These are phyloP conservation scores for Enhydra lutris DNA, from an alignment of 2,113 vertebrate species.

Conservation along the genomic window DNA sequence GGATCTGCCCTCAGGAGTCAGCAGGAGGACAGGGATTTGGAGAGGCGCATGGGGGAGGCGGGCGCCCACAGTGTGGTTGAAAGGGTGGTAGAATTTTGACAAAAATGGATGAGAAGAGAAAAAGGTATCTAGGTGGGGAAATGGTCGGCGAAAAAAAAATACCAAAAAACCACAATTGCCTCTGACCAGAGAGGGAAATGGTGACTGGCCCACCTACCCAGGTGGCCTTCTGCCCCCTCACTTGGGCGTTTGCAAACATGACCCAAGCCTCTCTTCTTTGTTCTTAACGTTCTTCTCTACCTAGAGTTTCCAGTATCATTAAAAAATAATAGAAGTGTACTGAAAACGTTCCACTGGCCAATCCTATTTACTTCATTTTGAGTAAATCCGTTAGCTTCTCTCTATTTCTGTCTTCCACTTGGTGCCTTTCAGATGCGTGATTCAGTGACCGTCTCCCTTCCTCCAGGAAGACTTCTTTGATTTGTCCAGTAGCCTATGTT, in stretches of 20 bases:
- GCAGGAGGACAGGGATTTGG: too few relatives aligned
- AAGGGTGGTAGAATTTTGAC: neutral
- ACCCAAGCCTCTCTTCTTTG: neutral
- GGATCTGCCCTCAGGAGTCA: rapidly evolving
- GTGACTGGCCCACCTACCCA: neutral
- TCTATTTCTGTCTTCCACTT: neutral
- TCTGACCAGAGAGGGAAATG: neutral
- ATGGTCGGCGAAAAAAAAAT: neutral
- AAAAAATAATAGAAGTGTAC: neutral
- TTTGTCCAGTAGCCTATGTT: too few relatives aligned
- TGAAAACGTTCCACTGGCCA: neutral
- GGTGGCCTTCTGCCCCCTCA: neutral
- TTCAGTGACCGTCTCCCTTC: neutral
- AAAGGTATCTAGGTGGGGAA: neutral
- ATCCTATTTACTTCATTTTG: too few relatives aligned
- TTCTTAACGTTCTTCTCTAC: neutral
- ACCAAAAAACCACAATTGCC: neutral
- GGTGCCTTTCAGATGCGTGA: neutral
- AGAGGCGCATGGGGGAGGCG: too few relatives aligned
- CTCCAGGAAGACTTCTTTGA: neutral
- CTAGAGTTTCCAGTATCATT: neutral
- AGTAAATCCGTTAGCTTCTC: neutral
- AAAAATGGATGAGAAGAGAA: neutral
- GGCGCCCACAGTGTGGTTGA: rapidly evolving
- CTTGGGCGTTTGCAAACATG: neutral